Evolutionary conservation across 2,797 vertebrate genomes (phyloP).

Genomic region (Mallotus villosus): DNA sequence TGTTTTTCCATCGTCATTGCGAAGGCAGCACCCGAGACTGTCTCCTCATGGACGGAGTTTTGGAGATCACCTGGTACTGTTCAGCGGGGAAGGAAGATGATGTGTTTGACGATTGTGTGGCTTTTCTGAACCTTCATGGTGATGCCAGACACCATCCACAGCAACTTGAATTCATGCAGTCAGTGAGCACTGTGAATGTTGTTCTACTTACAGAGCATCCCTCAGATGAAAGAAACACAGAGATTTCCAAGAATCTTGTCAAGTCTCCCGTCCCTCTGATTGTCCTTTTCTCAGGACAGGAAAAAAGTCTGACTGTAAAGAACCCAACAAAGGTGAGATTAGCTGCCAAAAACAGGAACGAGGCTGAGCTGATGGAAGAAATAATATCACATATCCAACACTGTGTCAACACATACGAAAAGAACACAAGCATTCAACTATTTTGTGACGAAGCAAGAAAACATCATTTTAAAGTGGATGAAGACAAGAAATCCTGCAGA

Average conservation of each 20-base stretch:
- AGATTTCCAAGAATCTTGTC: conserved; percentile 37
- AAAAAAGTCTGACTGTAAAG: too few species aligned
- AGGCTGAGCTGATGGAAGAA: too few species aligned
- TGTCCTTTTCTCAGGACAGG: too few species aligned
- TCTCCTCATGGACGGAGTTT: conserved; percentile 70
- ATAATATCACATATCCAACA: too few species aligned
- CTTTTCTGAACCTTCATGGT: conserved; percentile 63
- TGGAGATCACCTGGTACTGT: conserved; percentile 79
- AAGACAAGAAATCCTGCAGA: too few species aligned
- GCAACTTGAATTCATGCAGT: conserved; percentile 61
- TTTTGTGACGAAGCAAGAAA: too few species aligned
- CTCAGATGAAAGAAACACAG: conserved; percentile 4
- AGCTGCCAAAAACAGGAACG: too few species aligned
- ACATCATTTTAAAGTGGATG: too few species aligned
- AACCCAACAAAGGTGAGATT: too few species aligned
- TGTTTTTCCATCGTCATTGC: conserved; percentile 65
- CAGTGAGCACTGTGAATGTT: conserved; percentile 60
- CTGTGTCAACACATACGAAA: too few species aligned
- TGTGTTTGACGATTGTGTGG: conserved; percentile 61
- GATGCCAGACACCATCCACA: conserved; percentile 54
- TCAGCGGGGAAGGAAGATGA: conserved; percentile 58
- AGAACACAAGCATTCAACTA: too few species aligned
- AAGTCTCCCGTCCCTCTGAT: conserved; percentile 38
- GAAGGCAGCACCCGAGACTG: conserved; percentile 56
- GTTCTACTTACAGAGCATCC: conserved; percentile 50